phyloP scores from a whole-genome alignment of 2,888 invertebrate genomes.

The Sericinus montela region DNA sequence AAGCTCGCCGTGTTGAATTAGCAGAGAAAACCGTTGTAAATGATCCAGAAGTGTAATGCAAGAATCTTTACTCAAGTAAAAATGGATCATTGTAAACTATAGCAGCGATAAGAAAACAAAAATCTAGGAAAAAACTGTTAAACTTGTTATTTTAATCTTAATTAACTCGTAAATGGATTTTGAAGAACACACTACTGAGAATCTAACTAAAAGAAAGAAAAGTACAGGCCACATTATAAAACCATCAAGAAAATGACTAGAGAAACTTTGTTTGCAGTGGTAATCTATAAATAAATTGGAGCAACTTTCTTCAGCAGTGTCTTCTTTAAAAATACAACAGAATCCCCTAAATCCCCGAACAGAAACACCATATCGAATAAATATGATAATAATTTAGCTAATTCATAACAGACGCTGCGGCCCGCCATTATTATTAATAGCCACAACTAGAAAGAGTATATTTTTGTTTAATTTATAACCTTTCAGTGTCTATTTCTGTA shows the following conservation, averaged over 20 bases:
- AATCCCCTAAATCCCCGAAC: constrained; percentile 20
- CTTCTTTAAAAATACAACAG: background rate
- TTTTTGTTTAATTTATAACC: too few species aligned
- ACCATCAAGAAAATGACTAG: too few species aligned
- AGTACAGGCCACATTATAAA: background rate
- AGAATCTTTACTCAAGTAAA: too few species aligned
- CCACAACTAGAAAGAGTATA: too few species aligned
- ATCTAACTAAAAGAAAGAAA: background rate
- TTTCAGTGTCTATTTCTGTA: too few species aligned
- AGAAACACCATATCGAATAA: constrained; percentile 23
- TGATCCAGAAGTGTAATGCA: background rate
- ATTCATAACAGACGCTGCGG: constrained; percentile 13
- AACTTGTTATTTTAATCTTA: constrained; percentile 13
- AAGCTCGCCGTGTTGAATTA: constrained; percentile 12
- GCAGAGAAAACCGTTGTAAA: background rate
- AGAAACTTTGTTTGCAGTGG: too few species aligned
- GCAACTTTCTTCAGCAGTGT: background rate
- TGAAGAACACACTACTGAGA: background rate
- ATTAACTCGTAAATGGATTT: background rate
- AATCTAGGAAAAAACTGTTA: constrained; percentile 5
- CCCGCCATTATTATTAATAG: background rate
- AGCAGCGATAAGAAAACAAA: constrained; percentile 1
- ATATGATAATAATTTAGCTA: constrained; percentile 18
- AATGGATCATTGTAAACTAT: too few species aligned
- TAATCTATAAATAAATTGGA: too few species aligned